Percentiles rank a stretch among this genome's conserved stretches.
Conservation (phyloP, 1,140 invertebrate genomes). For the Agrypnia vestita region DNA sequence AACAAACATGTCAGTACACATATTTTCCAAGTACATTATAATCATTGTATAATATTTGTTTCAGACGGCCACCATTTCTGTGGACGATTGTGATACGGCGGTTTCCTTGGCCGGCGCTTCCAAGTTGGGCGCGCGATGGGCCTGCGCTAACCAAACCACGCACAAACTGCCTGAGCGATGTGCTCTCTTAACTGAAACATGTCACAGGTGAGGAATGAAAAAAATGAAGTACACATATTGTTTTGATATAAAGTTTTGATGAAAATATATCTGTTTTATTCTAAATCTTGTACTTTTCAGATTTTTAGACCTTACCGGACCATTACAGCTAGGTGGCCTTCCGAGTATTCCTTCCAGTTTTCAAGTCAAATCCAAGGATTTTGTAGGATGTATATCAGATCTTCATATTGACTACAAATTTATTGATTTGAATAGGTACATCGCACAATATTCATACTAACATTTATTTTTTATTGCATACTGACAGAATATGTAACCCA, state of each 20-base stretch:
- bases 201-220: slow-evolving; percentile 77
- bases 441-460: slow-evolving; percentile 4
- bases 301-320: slow-evolving; percentile 96
- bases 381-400: slow-evolving; percentile 93
- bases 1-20: too few relatives aligned
- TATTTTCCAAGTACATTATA: background rate
- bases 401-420: slow-evolving; percentile 91
- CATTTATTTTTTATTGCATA: too few relatives aligned
- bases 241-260: too few relatives aligned
- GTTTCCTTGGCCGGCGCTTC: slow-evolving; percentile 85
- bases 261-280: background rate
- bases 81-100: slow-evolving; percentile 94
- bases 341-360: slow-evolving; percentile 88
- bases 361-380: slow-evolving; percentile 89
- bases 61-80: slow-evolving; percentile 86
- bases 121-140: slow-evolving; percentile 83
- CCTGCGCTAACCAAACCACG: slow-evolving; percentile 86
- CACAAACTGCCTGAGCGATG: slow-evolving; percentile 86
- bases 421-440: slow-evolving; percentile 88
- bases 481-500: too few relatives aligned
- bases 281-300: slow-evolving; percentile 65
- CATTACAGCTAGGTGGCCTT: slow-evolving; percentile 94
- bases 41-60: slow-evolving; percentile 58
- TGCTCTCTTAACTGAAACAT: slow-evolving; percentile 89
- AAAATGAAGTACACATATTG: too few relatives aligned